Conservation (phyloP, 2,888 invertebrate genomes). For the Leptinotarsa haldemani region DNA sequence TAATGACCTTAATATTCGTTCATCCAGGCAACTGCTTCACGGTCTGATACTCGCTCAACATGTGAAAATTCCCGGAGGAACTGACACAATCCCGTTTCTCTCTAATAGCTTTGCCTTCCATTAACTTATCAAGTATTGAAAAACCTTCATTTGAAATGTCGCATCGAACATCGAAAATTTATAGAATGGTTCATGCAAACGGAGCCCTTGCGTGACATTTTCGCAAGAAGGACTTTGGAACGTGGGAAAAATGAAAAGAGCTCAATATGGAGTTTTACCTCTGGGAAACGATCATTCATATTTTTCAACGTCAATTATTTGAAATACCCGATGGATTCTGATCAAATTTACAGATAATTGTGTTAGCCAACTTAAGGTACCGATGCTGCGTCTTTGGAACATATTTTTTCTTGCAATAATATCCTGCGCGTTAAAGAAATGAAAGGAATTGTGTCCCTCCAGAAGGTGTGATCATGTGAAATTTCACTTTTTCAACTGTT, state of each 20-base stretch:
- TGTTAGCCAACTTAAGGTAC: too few relatives aligned
- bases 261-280: too few relatives aligned
- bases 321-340: too few relatives aligned
- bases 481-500: too few relatives aligned
- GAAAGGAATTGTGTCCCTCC: too few relatives aligned
- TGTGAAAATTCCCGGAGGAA: constrained; percentile 60
- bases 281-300: too few relatives aligned
- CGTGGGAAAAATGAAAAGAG: not conserved
- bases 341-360: too few relatives aligned
- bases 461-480: too few relatives aligned
- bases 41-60: constrained; percentile 61
- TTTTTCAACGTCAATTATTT: too few relatives aligned
- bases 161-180: constrained; percentile 28
- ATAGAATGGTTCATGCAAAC: constrained; percentile 1
- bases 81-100: constrained; percentile 53
- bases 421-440: too few relatives aligned
- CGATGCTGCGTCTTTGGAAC: too few relatives aligned
- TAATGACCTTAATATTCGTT: constrained; percentile 58
- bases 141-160: constrained; percentile 47
- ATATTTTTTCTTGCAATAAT: too few relatives aligned
- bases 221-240: not conserved
- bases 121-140: constrained; percentile 49
- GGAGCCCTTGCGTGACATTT: constrained; percentile 16
- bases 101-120: constrained; percentile 47
- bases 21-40: constrained; percentile 59